phyloP scores from a whole-genome alignment of 53 echinoderm and acorn worm species.

The Luidia sarsii region DNA sequence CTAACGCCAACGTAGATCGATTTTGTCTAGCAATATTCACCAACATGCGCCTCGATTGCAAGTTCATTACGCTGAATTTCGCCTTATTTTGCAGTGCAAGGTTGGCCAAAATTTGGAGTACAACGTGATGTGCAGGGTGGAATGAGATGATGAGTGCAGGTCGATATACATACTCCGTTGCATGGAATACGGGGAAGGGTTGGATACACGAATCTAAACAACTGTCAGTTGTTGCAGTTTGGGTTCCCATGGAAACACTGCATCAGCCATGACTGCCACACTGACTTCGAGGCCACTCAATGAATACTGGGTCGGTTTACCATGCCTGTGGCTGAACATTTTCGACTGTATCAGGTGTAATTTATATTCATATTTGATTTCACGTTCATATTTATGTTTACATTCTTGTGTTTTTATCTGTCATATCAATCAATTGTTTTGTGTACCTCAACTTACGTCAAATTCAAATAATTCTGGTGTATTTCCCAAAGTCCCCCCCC shows the following conservation, averaged over 20 bases:
- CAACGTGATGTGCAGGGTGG: conserved; percentile 41
- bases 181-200: background rate
- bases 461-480: too few relatives aligned
- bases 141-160: conserved; percentile 16
- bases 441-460: too few relatives aligned
- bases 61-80: conserved; percentile 43
- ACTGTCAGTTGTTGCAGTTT: conserved; percentile 25
- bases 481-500: too few relatives aligned
- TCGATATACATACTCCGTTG: conserved; percentile 20
- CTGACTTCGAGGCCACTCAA: too few relatives aligned
- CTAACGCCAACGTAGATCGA: conserved; percentile 29
- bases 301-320: too few relatives aligned
- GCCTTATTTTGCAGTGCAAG: conserved; percentile 43
- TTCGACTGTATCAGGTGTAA: too few relatives aligned
- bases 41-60: conserved; percentile 29
- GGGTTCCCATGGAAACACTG: conserved; percentile 43
- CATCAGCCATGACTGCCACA: conserved; percentile 33
- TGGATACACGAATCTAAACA: background rate
- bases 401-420: too few relatives aligned
- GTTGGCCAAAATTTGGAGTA: conserved; percentile 36
- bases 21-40: conserved; percentile 46
- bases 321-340: too few relatives aligned
- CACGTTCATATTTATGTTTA: too few relatives aligned
- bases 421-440: too few relatives aligned
- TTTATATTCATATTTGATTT: too few relatives aligned